Conservation (phyloP, 37 sponge, comb jelly and placozoan species). For the Sycon ciliatum region DNA sequence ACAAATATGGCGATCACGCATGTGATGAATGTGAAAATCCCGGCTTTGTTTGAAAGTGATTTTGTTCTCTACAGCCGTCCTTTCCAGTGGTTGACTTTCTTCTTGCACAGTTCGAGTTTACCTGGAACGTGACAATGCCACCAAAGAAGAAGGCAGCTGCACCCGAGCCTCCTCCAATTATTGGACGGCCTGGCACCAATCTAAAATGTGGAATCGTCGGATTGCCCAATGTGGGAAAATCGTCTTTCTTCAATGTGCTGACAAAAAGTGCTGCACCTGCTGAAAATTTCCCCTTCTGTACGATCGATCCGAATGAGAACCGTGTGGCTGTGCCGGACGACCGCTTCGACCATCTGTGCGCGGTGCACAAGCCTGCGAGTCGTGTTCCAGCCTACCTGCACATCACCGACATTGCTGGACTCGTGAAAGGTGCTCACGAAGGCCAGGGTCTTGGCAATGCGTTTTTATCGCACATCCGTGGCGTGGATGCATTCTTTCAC, state of each 20-base stretch:
- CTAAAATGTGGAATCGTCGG: conserved; percentile 95
- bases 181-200: conserved; percentile 91
- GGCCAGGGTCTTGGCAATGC: conserved; percentile 98
- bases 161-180: conserved; percentile 49
- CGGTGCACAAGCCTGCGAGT: conserved; percentile 72
- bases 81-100: too few relatives aligned
- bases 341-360: conserved; percentile 75
- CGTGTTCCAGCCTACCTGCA: conserved; percentile 79
- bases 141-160: conserved; percentile 78
- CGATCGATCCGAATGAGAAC: conserved; percentile 96
- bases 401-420: conserved; percentile 92
- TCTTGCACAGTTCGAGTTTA: too few relatives aligned
- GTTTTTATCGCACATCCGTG: conserved; percentile 83
- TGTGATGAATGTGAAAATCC: too few relatives aligned
- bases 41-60: too few relatives aligned
- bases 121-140: too few relatives aligned
- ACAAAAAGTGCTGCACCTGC: conserved; percentile 82
- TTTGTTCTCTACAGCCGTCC: too few relatives aligned
- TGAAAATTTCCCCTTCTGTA: conserved; percentile 99
- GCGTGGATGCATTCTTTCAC: conserved; percentile 93
- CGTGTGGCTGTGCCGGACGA: conserved; percentile 89
- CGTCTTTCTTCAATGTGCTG: conserved; percentile 93
- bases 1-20: too few relatives aligned
- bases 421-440: conserved; percentile 94
- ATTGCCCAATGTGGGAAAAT: conserved; percentile 94